Evolutionary conservation across 2,888 invertebrate genomes (phyloP), one percentile per base, ranked within the genome.

Genomic region (Enchytraeus crypticus): DNA sequence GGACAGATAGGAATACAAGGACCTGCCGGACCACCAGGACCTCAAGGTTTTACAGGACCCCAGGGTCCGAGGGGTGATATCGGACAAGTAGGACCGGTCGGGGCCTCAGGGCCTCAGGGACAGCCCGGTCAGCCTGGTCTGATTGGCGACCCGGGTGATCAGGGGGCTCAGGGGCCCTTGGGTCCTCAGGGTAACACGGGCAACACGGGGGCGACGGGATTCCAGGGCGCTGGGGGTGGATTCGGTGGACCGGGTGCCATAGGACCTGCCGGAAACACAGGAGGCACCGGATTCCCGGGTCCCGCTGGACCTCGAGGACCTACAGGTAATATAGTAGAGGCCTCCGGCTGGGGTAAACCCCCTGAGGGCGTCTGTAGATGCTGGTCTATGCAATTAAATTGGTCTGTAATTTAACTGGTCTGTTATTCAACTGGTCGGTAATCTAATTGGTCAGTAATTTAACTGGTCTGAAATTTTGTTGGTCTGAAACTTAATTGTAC

Each of bases 271-370:
- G n/a, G n/a, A 53, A 2, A 11, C 34, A 27, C 56, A 26, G 32
- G 59, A 47, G 51, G 32, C 38, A 30, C 58, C 27, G 21, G 64
- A 23, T 18, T 34, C 18, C 23, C 23, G 8, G 61, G 65, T 14
- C 62, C 49, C 11, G 26, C 30, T 30, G 66, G 66, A n/a, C 57
- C 38, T 34, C 51, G 29, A 55, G 60, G 65, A 18, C 55, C 29
- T 21, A 51, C 43, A 29, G 65, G 64, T n/a, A n/a, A n/a, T n/a
- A n/a, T n/a, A n/a, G n/a, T n/a, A n/a, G n/a, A n/a, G n/a, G n/a
- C n/a, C n/a, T n/a, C n/a, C n/a, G n/a, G n/a, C n/a, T n/a, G n/a
- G n/a, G n/a, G n/a, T n/a, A n/a, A n/a, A n/a, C n/a, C n/a, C n/a
- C n/a, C n/a, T n/a, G n/a, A n/a, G n/a, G n/a, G n/a, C n/a, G n/a